These are phyloP conservation scores for Aphaenogaster rudis DNA, from an alignment of 1,140 invertebrate species.

Conservation along the genomic window DNA sequence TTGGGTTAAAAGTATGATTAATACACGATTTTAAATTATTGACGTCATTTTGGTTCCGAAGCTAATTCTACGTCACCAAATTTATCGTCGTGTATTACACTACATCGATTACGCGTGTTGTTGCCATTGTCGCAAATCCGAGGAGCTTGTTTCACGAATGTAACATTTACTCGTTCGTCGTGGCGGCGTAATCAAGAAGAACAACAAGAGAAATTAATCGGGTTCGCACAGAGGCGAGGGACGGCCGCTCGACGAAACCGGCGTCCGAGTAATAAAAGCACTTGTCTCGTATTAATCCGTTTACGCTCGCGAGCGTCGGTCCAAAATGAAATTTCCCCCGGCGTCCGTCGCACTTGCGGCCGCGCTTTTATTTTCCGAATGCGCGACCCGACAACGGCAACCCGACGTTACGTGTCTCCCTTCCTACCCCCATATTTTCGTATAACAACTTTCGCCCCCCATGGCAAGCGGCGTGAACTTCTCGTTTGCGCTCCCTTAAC, in stretches of 20 bases:
- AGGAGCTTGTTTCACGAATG: conserved; percentile 31
- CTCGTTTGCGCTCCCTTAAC: conserved; percentile 65
- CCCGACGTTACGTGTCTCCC: conserved; percentile 31
- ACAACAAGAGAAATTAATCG: conserved; percentile 61
- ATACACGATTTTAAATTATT: neutral
- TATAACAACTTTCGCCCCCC: conserved; percentile 44
- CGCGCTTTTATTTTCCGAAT: conserved; percentile 57
- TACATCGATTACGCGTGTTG: conserved; percentile 33
- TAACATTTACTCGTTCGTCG: conserved; percentile 50
- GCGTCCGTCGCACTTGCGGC: conserved; percentile 36
- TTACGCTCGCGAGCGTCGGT: conserved; percentile 45
- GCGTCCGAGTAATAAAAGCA: conserved; percentile 61
- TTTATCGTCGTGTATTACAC: neutral
- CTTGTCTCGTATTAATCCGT: conserved; percentile 63
- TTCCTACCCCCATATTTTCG: conserved; percentile 29
- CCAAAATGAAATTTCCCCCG: conserved; percentile 49
- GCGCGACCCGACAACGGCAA: conserved; percentile 8
- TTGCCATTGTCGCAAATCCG: conserved; percentile 11
- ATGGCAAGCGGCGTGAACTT: conserved; percentile 11
- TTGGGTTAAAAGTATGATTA: neutral
- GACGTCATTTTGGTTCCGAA: neutral
- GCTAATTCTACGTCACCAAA: neutral
- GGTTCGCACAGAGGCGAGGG: conserved; percentile 1
- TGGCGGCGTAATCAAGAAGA: conserved; percentile 45
- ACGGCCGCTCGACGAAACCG: conserved; percentile 15